A percentile compares a stretch with the other conserved stretches of the same genome.
phyloP scores from a whole-genome alignment of 1,140 invertebrate genomes.

The Nylanderia fulva region DNA sequence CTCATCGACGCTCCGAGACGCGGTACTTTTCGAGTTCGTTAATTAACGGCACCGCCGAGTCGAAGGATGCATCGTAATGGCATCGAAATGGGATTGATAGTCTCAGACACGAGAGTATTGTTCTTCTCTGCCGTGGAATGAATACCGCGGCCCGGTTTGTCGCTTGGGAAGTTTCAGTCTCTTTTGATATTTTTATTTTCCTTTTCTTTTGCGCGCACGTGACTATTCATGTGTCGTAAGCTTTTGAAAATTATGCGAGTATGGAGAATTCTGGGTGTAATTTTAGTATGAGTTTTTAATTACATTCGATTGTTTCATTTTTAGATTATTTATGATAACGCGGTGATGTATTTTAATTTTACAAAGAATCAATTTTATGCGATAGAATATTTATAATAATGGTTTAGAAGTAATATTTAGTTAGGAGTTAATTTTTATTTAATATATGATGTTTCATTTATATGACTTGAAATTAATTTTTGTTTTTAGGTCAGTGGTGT shows the following conservation, averaged over 20 bases:
- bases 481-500: constrained; percentile 84
- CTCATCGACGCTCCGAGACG: constrained; percentile 64
- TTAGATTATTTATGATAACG: not conserved
- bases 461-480: constrained; percentile 15
- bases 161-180: not conserved
- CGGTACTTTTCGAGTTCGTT: constrained; percentile 82
- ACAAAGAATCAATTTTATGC: not conserved
- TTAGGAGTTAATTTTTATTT: not conserved
- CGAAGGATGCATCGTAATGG: constrained; percentile 65
- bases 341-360: not conserved
- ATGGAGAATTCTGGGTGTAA: not conserved
- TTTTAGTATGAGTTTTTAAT: not conserved
- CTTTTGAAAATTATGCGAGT: not conserved
- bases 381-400: not conserved
- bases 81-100: constrained; percentile 52
- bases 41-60: constrained; percentile 78
- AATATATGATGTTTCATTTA: not conserved
- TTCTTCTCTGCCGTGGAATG: constrained; percentile 47
- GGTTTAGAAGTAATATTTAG: not conserved
- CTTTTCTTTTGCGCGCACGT: not conserved
- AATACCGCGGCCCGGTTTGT: constrained; percentile 22
- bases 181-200: not conserved
- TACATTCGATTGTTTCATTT: not conserved
- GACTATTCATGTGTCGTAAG: not conserved
- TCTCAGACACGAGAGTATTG: constrained; percentile 67